Base-by-base conservation (phyloP, 2,888 invertebrate species). In the Eilema griseolum region DNA sequence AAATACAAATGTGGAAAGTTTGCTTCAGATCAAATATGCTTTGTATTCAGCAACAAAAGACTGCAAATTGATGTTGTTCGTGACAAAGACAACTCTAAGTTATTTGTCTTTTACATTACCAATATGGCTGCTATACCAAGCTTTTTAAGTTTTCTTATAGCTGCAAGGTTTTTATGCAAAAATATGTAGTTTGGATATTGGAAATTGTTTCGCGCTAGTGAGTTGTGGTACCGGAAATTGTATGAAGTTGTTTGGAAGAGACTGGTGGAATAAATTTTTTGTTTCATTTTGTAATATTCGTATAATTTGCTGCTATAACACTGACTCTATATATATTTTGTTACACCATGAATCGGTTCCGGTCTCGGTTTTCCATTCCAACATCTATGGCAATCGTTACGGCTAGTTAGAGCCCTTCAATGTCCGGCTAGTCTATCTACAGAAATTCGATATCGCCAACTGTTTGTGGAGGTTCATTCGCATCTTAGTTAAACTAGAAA, bases 41-140 rank as follows among this genome's bases (percentile, higher is more conserved):
- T 83, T 81, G 81, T 80, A 78, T 82, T 80, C 78, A 70, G 16
- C 83, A 77, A 87, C 87, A 87, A 87, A 86, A 83, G 85, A 76
- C 85, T 77, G 86, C 69, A 79, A 80, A 80, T 80, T 86, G 85
- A 83, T 82, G 82, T 84, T 82, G 78, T 76, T 72, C 46, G 70
- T 78, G 78, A 78, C 80, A 80, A 80, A 80, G 69, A 74, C 74
- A 71, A 76, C 74, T 74, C 69, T 78, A 84, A 84, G 83, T 81
- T 86, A 78, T 86, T 84, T 85, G 84, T 84, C 83, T 84, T 84
- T 84, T 83, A 76, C 82, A 82, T 84, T 83, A 71, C 68, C 67
- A 85, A 83, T 77, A 80, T 74, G 70, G 71, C 59, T 52, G 65
- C 41, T 60, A 75, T 69, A 68, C 57, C 69, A 69, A 71, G 77